A percentile compares a stretch with the other conserved stretches of the same genome.
Conservation (phyloP, 2,113 vertebrate species). For the Leucoraja erinaceus region DNA sequence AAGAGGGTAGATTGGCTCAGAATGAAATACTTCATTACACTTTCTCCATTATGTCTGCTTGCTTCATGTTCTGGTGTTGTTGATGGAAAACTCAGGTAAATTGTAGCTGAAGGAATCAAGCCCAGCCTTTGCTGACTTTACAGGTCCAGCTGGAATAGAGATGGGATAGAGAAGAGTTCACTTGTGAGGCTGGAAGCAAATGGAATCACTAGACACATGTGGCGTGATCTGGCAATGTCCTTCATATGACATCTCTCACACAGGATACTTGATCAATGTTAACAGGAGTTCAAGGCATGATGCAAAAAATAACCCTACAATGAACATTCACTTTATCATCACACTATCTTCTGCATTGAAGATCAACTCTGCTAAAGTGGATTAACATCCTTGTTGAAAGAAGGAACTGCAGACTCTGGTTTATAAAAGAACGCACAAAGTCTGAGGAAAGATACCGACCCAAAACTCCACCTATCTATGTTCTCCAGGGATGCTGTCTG, state of each 20-base stretch:
- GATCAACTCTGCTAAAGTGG: neutral
- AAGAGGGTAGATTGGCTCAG: neutral
- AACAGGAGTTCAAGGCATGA: neutral
- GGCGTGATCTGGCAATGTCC: too few relatives aligned
- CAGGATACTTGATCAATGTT: neutral
- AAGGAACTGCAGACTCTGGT: too few relatives aligned
- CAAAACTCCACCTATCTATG: too few relatives aligned
- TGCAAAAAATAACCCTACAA: neutral
- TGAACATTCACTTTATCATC: neutral
- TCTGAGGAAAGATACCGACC: too few relatives aligned
- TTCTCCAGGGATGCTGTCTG: too few relatives aligned
- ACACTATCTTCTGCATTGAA: neutral
- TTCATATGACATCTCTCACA: neutral
- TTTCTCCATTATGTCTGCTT: neutral
- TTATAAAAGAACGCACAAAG: too few relatives aligned
- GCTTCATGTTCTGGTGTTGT: neutral
- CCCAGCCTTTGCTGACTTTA: neutral
- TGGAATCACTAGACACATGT: neutral
- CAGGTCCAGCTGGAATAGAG: neutral
- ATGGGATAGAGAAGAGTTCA: neutral
- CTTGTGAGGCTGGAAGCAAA: neutral
- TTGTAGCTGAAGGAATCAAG: neutral
- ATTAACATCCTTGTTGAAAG: neutral
- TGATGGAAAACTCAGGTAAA: neutral
- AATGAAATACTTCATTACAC: neutral